Percentiles rank a stretch among this genome's conserved stretches.
Conservation (phyloP, 2,113 vertebrate genomes). For the Oncorhynchus kisutch region DNA sequence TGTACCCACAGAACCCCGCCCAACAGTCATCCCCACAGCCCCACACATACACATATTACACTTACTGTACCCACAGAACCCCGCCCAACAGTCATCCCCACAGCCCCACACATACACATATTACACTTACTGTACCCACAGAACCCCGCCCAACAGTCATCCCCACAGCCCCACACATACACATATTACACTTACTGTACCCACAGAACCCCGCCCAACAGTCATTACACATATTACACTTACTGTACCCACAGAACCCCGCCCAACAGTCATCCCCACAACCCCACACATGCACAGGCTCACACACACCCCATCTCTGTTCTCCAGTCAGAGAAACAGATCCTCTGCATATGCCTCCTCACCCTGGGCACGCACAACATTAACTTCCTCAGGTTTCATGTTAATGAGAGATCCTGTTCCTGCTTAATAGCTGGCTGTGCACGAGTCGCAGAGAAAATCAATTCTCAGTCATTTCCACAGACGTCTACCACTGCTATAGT, state of each 20-base stretch:
- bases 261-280: neutral
- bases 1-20: too few species aligned
- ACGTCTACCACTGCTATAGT: neutral
- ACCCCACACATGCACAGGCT: neutral
- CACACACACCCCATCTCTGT: neutral
- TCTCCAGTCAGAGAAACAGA: too few species aligned
- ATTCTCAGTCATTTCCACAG: constrained; percentile 58
- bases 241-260: too few species aligned
- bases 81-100: neutral
- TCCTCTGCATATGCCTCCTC: neutral
- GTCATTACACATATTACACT: too few species aligned
- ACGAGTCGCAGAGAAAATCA: constrained; percentile 52
- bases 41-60: too few species aligned
- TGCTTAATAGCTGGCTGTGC: constrained; percentile 47
- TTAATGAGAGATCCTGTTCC: constrained; percentile 21
- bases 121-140: too few species aligned
- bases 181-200: too few species aligned
- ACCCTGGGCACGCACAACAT: constrained; percentile 36
- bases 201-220: too few species aligned
- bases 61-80: too few species aligned
- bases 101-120: neutral
- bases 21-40: neutral
- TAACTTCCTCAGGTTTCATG: constrained; percentile 56
- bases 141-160: too few species aligned
- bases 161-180: neutral